These are phyloP conservation scores for Pseudomyrmex gracilis DNA, from an alignment of 1,140 invertebrate species.

Conservation along the genomic window DNA sequence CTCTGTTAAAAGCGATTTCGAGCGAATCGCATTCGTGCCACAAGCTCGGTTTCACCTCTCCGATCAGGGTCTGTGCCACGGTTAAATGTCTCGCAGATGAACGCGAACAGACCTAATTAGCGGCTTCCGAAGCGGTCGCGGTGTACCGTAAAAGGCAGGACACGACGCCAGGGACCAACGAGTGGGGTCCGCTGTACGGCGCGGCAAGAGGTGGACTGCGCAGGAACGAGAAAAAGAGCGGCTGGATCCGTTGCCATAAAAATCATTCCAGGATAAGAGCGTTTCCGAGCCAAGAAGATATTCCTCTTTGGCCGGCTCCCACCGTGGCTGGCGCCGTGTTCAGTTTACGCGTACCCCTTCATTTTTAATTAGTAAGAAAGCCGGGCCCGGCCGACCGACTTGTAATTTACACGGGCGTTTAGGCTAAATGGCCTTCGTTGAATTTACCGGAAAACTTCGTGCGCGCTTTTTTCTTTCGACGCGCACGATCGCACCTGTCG, in stretches of 20 bases:
- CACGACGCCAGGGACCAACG: slow-evolving; percentile 17
- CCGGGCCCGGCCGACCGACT: neutral
- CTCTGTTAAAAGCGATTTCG: slow-evolving; percentile 20
- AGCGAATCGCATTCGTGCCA: neutral
- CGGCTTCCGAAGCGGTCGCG: slow-evolving; percentile 57
- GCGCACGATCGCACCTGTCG: slow-evolving; percentile 20
- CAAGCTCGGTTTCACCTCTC: slow-evolving; percentile 29
- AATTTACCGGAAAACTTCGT: slow-evolving; percentile 50
- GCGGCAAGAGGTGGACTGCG: neutral
- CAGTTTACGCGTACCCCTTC: slow-evolving; percentile 17
- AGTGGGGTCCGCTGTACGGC: neutral
- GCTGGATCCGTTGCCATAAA: slow-evolving; percentile 47
- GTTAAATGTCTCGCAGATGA: slow-evolving; percentile 65
- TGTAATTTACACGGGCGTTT: slow-evolving; percentile 38
- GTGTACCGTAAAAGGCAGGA: slow-evolving; percentile 54
- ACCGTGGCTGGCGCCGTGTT: neutral
- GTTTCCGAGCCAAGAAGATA: slow-evolving; percentile 38
- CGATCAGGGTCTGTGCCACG: slow-evolving; percentile 21
- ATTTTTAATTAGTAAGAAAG: slow-evolving; percentile 46
- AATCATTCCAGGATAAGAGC: slow-evolving; percentile 55
- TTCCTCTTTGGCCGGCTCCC: neutral
- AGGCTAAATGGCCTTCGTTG: slow-evolving; percentile 28
- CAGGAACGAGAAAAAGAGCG: slow-evolving; percentile 52
- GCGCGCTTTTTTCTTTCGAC: neutral
- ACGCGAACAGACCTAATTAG: slow-evolving; percentile 69